Conservation (phyloP, 1,140 invertebrate genomes). For the Trachymyrmex septentrionalis region DNA sequence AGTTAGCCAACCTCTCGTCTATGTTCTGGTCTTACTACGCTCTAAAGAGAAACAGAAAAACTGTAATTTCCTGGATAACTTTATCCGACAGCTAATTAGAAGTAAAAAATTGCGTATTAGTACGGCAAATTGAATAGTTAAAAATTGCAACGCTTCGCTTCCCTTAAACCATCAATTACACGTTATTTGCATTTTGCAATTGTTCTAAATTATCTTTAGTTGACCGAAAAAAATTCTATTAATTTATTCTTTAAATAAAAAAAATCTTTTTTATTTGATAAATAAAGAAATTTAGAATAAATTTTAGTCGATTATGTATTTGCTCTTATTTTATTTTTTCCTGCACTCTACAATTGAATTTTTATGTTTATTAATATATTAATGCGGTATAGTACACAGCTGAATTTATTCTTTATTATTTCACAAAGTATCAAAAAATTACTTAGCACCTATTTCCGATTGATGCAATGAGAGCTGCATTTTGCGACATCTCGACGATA, state of each 20-base stretch:
- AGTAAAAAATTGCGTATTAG: conserved; percentile 18
- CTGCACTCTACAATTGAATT: neutral
- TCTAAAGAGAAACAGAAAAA: conserved; percentile 18
- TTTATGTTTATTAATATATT: neutral
- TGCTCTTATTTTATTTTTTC: neutral
- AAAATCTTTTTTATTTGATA: neutral
- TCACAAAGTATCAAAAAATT: neutral
- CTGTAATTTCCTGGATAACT: conserved; percentile 8
- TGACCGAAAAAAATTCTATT: neutral
- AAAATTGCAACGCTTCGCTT: conserved; percentile 10
- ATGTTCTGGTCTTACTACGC: conserved; percentile 10
- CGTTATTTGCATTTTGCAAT: neutral
- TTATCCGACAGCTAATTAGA: conserved; percentile 17
- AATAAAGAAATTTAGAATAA: neutral
- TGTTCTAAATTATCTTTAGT: neutral
- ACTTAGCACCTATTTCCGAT: neutral
- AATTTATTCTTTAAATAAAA: neutral
- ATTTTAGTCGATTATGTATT: conserved; percentile 4
- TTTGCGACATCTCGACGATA: neutral
- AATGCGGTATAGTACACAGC: neutral
- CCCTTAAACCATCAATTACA: neutral
- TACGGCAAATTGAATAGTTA: conserved; percentile 35
- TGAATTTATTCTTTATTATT: neutral
- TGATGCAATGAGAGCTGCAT: neutral
- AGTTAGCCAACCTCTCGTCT: conserved; percentile 26